These are phyloP conservation scores for Pithys albifrons DNA, from an alignment of 2,113 vertebrate species.

Conservation along the genomic window DNA sequence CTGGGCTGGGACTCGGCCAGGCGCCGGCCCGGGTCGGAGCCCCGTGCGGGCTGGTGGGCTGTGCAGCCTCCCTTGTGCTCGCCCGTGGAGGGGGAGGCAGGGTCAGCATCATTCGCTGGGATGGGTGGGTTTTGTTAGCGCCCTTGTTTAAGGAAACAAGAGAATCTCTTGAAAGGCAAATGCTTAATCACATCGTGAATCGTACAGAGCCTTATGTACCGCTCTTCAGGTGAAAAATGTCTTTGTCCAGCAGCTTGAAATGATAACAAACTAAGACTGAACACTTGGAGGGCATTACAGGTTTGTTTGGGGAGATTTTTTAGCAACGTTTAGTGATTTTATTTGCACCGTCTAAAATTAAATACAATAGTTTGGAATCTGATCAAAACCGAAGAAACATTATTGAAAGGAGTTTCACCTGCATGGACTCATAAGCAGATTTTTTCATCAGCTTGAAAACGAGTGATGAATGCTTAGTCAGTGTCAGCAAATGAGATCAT, in stretches of 20 bases:
- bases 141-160: not conserved
- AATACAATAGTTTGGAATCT: fast-evolving
- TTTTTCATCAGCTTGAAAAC: not conserved
- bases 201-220: not conserved
- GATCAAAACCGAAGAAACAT: not conserved
- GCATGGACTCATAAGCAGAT: not conserved
- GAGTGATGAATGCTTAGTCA: not conserved
- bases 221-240: not conserved
- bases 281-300: fast-evolving
- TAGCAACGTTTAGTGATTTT: fast-evolving
- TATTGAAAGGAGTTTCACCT: not conserved
- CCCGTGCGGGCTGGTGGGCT: not conserved
- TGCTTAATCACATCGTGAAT: not conserved
- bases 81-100: not conserved
- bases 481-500: not conserved
- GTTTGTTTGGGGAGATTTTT: not conserved
- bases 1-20: fast-evolving
- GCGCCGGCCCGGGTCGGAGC: not conserved
- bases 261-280: not conserved
- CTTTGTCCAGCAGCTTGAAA: not conserved
- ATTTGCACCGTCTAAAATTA: not conserved
- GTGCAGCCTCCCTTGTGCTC: not conserved
- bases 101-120: fast-evolving
- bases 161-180: not conserved
- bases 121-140: fast-evolving